Base-by-base conservation (phyloP, 2,113 vertebrate species). In the Eidolon helvum region DNA sequence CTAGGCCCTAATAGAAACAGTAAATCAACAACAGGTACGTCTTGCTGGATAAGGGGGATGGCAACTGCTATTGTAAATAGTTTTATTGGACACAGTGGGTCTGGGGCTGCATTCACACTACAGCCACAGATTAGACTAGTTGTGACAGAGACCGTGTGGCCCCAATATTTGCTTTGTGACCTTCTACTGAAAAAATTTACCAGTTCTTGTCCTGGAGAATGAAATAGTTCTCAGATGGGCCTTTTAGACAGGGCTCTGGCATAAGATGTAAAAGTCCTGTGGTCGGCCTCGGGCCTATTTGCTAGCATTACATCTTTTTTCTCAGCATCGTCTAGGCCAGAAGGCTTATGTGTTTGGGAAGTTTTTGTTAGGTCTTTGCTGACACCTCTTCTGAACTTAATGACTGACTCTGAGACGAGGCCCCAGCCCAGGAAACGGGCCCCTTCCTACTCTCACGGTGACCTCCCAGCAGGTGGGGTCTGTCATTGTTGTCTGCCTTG, bases 271-370 rank as follows among this genome's bases (percentile, higher is more conserved):
- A 71, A 12, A 11, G 26, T 6, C 40, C 43, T 15, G n/a, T 15
- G 12, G 21, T 11, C 48, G n/a, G 63, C 68, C 90, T 40, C 78
- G 53, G 48, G 71, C 72, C 71, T 43, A 35, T 74, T 40, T 35
- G 55, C 87, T 43, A 43, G 11, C 4, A 5, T 24, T n/a, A 79
- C 77, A 48, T 28, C 21, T 2, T 57, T 69, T 74, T 75, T 43
- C 85, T 87, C 48, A 9, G 35, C 80, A 61, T 85, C 83, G 89
- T 68, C 45, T 72, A 2, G 89, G 78, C 91, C 53, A 82, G 91
- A 89, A 96, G 57, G 35, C 61, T 77, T 84, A 45, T 90, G 65
- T 57, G 65, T 97, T 90, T 33, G 83, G 94, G 91, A 95, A 90
- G 75, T 72, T 65, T 95, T 92, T 91, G 48, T 95, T 86, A 66